phyloP scores from a whole-genome alignment of 2,797 vertebrate genomes.

The Myripristis murdjan region DNA sequence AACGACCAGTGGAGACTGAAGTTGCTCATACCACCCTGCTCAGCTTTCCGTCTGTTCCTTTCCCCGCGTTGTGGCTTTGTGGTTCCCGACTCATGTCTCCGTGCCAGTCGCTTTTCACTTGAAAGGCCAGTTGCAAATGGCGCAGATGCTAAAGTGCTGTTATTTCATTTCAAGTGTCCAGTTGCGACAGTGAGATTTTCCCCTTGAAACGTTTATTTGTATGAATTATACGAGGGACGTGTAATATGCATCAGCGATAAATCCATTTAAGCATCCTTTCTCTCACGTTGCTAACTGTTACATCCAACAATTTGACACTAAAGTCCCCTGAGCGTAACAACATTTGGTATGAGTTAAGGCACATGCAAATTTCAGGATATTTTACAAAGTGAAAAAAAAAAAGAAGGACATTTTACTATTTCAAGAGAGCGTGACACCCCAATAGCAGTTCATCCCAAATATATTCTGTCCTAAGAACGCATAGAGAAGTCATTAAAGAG shows the following conservation, averaged over 20 bases:
- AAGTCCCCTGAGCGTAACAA: too few relatives aligned
- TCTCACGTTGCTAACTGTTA: neutral
- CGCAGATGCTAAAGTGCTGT: constrained; percentile 49
- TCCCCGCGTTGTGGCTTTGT: constrained; percentile 79
- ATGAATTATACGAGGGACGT: neutral
- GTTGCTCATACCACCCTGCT: constrained; percentile 71
- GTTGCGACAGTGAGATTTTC: constrained; percentile 32
- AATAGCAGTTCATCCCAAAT: neutral
- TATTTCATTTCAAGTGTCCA: constrained; percentile 49
- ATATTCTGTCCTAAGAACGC: neutral
- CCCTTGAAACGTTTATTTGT: constrained; percentile 32
- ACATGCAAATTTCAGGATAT: too few relatives aligned
- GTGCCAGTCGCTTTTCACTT: constrained; percentile 75
- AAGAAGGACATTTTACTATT: neutral
- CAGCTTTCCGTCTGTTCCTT: constrained; percentile 65
- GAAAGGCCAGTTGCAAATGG: constrained; percentile 61
- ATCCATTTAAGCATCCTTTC: neutral
- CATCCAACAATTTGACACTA: neutral
- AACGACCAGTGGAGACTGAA: constrained; percentile 66
- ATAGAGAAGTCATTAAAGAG: neutral
- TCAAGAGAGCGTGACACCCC: neutral
- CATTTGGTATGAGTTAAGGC: too few relatives aligned
- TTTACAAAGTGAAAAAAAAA: neutral
- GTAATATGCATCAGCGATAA: neutral
- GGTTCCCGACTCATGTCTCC: constrained; percentile 68